Evolutionary conservation across 2,797 vertebrate species (phyloP), one percentile per base, ranked within the genome.

Genomic region (Anas bahamensis): DNA sequence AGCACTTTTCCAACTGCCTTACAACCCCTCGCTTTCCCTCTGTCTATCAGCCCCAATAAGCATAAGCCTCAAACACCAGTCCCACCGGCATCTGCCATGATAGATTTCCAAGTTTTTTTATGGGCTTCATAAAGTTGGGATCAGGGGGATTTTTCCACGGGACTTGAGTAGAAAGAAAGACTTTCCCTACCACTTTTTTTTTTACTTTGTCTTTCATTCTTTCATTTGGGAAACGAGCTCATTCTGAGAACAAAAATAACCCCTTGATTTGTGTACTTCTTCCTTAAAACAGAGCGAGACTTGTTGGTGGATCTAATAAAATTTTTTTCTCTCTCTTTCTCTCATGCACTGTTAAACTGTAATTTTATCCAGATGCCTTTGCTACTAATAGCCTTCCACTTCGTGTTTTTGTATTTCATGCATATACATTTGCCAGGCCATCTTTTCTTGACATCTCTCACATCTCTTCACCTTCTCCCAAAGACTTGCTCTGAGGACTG

Each of bases 321-420:
- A 41, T 48, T 74, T 59, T 90, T 44, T 26, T 72, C 60, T 70
- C 44, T 60, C 57, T 73, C 60, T 66, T 50, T 82, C 82, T 81
- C 64, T 52, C 1, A 1, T 81, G 79, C 35, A 5, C 65, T 70
- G n/a, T 84, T 42, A 59, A 13, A 22, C 29, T 60, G 35, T 95
- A 96, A 97, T 96, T 95, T 92, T 57, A 89, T 95, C 96, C 97
- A 96, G 96, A 96, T 97, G 96, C 69, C 31, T 86, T 78, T 72
- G 46, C 91, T 71, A 53, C 81, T 65, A 39, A 91, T 78, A 85
- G 23, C 26, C 50, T 88, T 78, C 55, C 72, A 60, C 79, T 75
- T 33, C 9, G 22, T 75, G 66, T 33, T 91, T 74, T 63, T 74
- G 3, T 6, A 4, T 59, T 81, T 77, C 73, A 39, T 31, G 15